Evolutionary conservation across 37 sponge, comb jelly and placozoan species (phyloP).

Genomic region (Aphrocallistes beatrix): DNA sequence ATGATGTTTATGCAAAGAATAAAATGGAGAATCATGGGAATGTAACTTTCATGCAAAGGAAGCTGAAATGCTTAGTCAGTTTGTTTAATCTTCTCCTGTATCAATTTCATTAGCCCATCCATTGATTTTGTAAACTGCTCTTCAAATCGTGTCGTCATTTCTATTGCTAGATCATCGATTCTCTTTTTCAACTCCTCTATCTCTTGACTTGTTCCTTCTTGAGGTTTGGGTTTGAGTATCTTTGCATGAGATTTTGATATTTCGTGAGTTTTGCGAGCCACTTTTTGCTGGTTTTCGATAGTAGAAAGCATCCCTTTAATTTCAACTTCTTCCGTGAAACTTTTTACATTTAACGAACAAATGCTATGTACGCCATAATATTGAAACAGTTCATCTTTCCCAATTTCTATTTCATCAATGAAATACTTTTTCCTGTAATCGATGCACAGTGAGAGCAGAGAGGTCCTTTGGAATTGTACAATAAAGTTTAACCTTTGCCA

Average conservation of each 20-base stretch:
- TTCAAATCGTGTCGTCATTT: not conserved
- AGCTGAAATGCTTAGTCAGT: not conserved
- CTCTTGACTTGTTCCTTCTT: no score
- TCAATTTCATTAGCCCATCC: not conserved
- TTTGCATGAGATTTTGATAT: not conserved
- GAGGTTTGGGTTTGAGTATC: not conserved
- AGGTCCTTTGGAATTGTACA: not conserved
- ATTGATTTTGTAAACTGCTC: not conserved
- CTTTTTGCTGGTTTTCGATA: not conserved
- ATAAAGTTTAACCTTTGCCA: not conserved
- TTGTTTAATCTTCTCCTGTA: not conserved
- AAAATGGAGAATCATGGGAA: no score
- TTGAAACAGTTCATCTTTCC: not conserved
- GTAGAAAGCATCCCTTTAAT: not conserved
- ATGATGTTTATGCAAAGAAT: no score
- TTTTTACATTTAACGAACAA: not conserved
- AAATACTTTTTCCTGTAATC: not conserved
- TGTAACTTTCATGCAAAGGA: not conserved
- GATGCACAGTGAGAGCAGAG: not conserved
- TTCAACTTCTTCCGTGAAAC: not conserved
- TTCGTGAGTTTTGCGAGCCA: not conserved
- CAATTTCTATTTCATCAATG: not conserved
- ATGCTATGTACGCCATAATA: constrained; percentile 4
- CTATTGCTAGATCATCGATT: not conserved
- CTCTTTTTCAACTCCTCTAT: not conserved